Percentiles rank a stretch among this genome's conserved stretches.
Evolutionary conservation across 2,113 vertebrate species (phyloP).

Genomic region (Raja brachyura): DNA sequence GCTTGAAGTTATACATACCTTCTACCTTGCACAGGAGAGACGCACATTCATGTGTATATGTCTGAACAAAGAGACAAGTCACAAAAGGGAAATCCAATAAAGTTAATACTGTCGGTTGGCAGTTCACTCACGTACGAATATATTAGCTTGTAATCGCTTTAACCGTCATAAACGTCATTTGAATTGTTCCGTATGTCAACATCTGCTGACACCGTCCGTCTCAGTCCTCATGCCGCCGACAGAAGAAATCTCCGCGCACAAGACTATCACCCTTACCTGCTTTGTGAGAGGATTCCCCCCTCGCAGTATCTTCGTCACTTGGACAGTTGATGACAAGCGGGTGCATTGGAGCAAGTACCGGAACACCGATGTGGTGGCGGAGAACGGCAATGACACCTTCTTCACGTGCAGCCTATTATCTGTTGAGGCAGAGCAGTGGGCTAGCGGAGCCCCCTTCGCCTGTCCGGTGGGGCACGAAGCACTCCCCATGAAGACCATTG

Average conservation of each 20-base stretch:
- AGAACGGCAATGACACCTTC: background rate
- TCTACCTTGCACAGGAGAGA: no score
- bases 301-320: slow-evolving; percentile 52
- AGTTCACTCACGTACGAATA: background rate
- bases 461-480: slow-evolving; percentile 58
- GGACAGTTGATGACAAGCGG: slow-evolving; percentile 53
- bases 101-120: no score
- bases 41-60: no score
- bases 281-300: slow-evolving; percentile 62
- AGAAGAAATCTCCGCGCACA: slow-evolving; percentile 44
- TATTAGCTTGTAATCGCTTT: background rate
- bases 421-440: slow-evolving; percentile 43
- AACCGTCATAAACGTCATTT: background rate
- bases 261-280: slow-evolving; percentile 57
- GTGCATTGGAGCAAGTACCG: background rate
- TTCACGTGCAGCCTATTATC: slow-evolving; percentile 39
- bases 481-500: slow-evolving; percentile 43
- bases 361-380: slow-evolving; percentile 44
- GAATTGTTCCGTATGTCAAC: accelerated
- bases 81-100: no score
- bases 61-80: no score
- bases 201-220: slow-evolving; percentile 43
- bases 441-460: slow-evolving; percentile 43
- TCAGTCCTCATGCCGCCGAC: slow-evolving; percentile 53
- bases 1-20: no score